These are phyloP conservation scores for Sebastes iracundus DNA, from an alignment of 2,797 vertebrate genomes.

Conservation along the genomic window DNA sequence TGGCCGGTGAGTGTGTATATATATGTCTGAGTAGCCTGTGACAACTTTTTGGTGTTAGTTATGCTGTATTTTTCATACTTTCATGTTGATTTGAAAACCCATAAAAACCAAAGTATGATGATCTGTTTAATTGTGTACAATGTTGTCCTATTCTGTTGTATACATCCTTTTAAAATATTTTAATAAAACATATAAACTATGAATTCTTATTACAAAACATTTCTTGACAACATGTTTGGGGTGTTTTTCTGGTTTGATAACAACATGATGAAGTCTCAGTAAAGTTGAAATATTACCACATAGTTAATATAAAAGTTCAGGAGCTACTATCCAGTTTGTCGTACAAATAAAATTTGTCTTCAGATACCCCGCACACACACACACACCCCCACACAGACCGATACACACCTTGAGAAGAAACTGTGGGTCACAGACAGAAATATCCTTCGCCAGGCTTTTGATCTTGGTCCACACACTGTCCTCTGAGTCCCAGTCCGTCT, in stretches of 20 bases:
- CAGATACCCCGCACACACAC: neutral
- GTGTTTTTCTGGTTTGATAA: neutral
- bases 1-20: no score
- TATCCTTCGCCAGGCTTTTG: conserved; percentile 68
- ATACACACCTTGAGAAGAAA: conserved; percentile 90
- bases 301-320: neutral
- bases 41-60: neutral
- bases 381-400: neutral
- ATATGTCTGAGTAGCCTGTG: neutral
- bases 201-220: neutral
- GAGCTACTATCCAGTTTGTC: neutral
- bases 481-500: conserved; percentile 64
- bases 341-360: neutral
- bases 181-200: neutral
- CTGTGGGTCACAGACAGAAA: conserved; percentile 85
- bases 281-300: neutral
- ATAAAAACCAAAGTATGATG: neutral
- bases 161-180: neutral
- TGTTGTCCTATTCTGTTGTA: neutral
- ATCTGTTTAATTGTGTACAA: neutral
- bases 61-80: neutral
- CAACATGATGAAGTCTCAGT: neutral
- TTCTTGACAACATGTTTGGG: neutral
- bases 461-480: conserved; percentile 70
- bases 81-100: neutral